Evolutionary conservation across 2,797 vertebrate species (phyloP).

Genomic region (Margarornis squamiger): DNA sequence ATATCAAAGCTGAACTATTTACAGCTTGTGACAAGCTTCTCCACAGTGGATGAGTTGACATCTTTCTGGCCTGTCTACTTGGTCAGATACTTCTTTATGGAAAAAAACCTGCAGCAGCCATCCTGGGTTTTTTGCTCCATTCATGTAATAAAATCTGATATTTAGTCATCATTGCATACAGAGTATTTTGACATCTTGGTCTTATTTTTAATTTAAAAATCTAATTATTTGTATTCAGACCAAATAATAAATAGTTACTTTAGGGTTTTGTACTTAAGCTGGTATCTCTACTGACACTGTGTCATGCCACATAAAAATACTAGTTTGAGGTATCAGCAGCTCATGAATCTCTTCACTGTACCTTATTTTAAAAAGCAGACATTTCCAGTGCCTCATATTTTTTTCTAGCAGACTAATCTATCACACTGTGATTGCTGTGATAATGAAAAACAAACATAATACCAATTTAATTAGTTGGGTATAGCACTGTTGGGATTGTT

Average conservation of each 20-base stretch:
- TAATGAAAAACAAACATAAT: background rate
- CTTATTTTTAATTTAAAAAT: background rate
- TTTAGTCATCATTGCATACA: background rate
- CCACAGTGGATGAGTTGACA: background rate
- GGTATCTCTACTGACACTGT: background rate
- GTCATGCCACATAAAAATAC: background rate
- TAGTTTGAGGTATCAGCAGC: background rate
- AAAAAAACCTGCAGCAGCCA: background rate
- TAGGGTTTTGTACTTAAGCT: background rate
- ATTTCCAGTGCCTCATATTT: background rate
- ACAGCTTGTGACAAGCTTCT: background rate
- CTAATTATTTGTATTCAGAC: background rate
- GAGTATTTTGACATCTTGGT: background rate
- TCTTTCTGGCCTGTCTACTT: background rate
- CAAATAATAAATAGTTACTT: background rate
- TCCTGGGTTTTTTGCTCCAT: background rate
- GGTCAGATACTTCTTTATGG: background rate
- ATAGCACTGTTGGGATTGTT: background rate
- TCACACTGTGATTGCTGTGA: background rate
- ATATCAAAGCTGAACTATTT: slow-evolving; percentile 48
- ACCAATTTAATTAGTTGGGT: background rate
- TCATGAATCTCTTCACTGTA: background rate
- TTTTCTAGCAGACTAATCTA: background rate
- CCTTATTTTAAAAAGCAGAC: background rate
- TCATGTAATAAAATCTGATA: background rate